These are phyloP conservation scores for Eulemur macaco DNA, from an alignment of 2,113 vertebrate genomes.

Conservation along the genomic window DNA sequence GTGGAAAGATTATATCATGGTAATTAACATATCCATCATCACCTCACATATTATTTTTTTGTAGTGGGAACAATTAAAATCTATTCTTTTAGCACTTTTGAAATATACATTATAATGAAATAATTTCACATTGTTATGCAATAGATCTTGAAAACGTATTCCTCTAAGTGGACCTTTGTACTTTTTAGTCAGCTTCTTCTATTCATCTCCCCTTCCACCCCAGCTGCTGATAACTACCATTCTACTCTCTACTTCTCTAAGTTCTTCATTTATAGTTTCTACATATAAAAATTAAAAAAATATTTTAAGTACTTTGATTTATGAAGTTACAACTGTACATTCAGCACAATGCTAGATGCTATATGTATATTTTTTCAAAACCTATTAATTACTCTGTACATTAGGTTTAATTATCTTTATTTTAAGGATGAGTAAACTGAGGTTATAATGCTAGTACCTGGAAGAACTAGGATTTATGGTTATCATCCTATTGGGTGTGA, in stretches of 20 bases:
- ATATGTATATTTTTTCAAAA: not conserved
- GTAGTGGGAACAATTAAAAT: not conserved
- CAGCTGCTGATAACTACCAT: not conserved
- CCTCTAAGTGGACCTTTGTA: not conserved
- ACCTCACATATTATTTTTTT: not conserved
- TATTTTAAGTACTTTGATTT: not conserved
- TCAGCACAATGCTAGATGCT: not conserved
- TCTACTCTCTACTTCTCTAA: not conserved
- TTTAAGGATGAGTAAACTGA: not conserved
- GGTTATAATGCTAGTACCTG: not conserved
- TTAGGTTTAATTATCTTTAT: slow-evolving; percentile 15
- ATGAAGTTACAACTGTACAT: not conserved
- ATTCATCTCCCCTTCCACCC: not conserved
- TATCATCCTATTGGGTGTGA: not conserved
- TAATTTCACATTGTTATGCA: not conserved
- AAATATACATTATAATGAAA: not conserved
- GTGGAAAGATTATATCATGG: not conserved
- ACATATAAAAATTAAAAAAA: not conserved
- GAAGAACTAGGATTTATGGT: not conserved
- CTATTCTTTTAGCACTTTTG: not conserved
- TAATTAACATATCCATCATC: not conserved
- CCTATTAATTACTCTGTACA: not conserved
- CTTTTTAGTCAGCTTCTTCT: not conserved
- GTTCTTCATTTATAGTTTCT: not conserved
- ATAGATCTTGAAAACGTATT: not conserved